Evolutionary conservation across 2,888 invertebrate genomes (phyloP).

Genomic region (Spialia ferax): DNA sequence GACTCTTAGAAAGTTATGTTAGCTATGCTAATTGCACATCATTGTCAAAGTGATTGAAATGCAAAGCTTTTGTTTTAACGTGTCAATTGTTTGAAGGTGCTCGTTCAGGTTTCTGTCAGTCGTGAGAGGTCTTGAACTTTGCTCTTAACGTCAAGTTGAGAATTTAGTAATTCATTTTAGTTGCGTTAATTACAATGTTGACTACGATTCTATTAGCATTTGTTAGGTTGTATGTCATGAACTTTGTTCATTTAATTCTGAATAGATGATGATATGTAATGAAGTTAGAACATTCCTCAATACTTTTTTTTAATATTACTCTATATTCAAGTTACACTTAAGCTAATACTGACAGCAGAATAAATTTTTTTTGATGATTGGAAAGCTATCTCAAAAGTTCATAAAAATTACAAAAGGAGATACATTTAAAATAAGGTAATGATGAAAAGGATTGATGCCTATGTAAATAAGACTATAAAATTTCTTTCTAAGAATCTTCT

Average conservation of each 20-base stretch:
- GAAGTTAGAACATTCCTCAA: too few relatives aligned
- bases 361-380: too few relatives aligned
- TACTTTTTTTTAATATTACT: too few relatives aligned
- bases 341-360: too few relatives aligned
- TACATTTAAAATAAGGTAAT: too few relatives aligned
- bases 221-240: not conserved
- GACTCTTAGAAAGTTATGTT: conserved; percentile 29
- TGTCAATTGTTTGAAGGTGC: conserved; percentile 20
- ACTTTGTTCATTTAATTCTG: too few relatives aligned
- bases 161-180: not conserved
- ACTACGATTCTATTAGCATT: not conserved
- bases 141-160: conserved; percentile 3
- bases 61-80: conserved; percentile 32
- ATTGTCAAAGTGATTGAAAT: conserved; percentile 18
- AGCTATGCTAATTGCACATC: conserved; percentile 30
- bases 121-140: conserved; percentile 17
- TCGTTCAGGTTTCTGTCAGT: conserved; percentile 3
- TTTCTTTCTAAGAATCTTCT: not conserved
- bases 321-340: too few relatives aligned
- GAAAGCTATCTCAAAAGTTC: too few relatives aligned
- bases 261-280: too few relatives aligned
- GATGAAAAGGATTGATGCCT: too few relatives aligned
- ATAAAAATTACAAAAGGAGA: too few relatives aligned
- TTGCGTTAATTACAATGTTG: conserved; percentile 1
- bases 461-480: too few relatives aligned